phyloP scores from a whole-genome alignment of 2,113 vertebrate species.

The Anoura caudifer region DNA sequence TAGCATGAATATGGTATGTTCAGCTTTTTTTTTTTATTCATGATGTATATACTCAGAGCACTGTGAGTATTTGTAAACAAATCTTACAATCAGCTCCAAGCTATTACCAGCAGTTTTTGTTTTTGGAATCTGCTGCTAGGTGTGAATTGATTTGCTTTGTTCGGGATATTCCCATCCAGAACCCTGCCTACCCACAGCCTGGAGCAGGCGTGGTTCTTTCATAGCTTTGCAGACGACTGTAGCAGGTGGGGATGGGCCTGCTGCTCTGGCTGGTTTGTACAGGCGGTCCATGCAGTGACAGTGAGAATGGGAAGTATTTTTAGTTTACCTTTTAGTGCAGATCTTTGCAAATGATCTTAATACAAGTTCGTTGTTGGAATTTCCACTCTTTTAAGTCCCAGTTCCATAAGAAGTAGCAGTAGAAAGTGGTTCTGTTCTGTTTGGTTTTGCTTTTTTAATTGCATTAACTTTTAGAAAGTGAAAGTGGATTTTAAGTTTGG shows the following conservation, averaged over 20 bases:
- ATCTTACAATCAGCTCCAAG: not conserved
- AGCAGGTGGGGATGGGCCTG: not conserved
- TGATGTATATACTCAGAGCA: not conserved
- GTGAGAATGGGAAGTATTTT: not conserved
- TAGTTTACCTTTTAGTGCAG: not conserved
- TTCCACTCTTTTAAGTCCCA: not conserved
- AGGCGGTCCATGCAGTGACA: not conserved
- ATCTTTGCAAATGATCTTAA: not conserved
- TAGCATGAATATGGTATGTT: not conserved
- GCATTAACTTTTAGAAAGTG: not conserved
- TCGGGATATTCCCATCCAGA: not conserved
- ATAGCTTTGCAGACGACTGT: not conserved
- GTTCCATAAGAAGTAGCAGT: not conserved
- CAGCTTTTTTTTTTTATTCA: not conserved
- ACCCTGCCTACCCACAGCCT: not conserved
- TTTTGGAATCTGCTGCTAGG: not conserved
- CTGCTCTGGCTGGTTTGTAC: not conserved
- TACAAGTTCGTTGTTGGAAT: not conserved
- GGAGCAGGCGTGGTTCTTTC: not conserved
- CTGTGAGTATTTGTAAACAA: not conserved
- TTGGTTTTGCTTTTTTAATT: not conserved
- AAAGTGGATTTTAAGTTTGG: not conserved
- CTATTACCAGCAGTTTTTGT: not conserved
- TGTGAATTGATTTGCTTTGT: not conserved
- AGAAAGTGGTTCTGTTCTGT: not conserved